Conservation (phyloP, 23 tunicate genomes). For the Trididemnum nubilum region DNA sequence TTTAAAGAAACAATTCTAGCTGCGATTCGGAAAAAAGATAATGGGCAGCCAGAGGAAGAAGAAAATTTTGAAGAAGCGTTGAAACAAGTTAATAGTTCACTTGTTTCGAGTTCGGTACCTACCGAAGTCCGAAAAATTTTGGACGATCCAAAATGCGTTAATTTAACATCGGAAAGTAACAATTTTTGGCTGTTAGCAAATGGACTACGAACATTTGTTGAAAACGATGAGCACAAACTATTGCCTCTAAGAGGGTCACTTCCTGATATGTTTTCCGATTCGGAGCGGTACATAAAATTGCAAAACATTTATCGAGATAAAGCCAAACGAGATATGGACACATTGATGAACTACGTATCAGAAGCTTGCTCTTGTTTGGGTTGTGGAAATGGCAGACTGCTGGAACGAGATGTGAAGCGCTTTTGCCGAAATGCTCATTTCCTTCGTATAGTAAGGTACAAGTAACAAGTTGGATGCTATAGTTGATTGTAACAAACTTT, state of each 20-base stretch:
- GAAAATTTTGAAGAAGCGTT: slow-evolving; percentile 96
- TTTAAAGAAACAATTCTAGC: slow-evolving; percentile 52
- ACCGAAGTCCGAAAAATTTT: slow-evolving; percentile 49
- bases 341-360: slow-evolving; percentile 50
- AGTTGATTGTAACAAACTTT: no score
- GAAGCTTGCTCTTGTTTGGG: slow-evolving; percentile 55
- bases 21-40: slow-evolving; percentile 50
- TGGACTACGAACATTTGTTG: slow-evolving; percentile 66
- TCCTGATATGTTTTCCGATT: slow-evolving; percentile 98
- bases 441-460: slow-evolving; percentile 61
- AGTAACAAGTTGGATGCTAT: not conserved
- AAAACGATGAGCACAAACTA: slow-evolving; percentile 45
- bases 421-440: slow-evolving; percentile 84
- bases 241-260: slow-evolving; percentile 78
- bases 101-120: slow-evolving; percentile 59
- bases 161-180: slow-evolving; percentile 44
- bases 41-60: slow-evolving; percentile 79
- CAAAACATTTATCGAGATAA: slow-evolving; percentile 76
- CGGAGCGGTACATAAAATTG: slow-evolving; percentile 81
- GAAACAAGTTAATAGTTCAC: slow-evolving; percentile 65
- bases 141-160: slow-evolving; percentile 55
- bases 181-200: slow-evolving; percentile 81
- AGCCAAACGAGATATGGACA: slow-evolving; percentile 64
- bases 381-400: slow-evolving; percentile 63
- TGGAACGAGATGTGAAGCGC: slow-evolving; percentile 58